phyloP scores from a whole-genome alignment of 2,797 vertebrate genomes.

The Linurgus olivaceus region DNA sequence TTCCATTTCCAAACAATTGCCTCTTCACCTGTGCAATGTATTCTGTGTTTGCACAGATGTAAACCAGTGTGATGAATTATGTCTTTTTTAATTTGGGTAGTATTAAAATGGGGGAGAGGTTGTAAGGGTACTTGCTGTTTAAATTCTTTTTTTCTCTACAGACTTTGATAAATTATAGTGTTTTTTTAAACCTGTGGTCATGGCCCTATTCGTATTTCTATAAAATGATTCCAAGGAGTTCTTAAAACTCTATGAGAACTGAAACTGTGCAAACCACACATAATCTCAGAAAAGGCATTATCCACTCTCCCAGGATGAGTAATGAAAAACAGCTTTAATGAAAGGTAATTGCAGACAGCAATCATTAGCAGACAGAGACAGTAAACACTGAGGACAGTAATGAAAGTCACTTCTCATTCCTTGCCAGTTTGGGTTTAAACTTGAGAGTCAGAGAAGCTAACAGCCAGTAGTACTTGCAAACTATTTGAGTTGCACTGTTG shows the following conservation, averaged over 20 bases:
- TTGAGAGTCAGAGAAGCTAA: background rate
- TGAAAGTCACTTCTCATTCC: background rate
- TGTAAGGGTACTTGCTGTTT: background rate
- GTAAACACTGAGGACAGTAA: background rate
- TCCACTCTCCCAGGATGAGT: background rate
- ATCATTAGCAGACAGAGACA: background rate
- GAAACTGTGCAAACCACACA: background rate
- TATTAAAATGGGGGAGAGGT: background rate
- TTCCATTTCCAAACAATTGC: background rate
- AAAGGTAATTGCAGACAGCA: background rate
- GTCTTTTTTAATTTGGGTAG: background rate
- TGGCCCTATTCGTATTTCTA: background rate
- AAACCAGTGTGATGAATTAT: background rate
- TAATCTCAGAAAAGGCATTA: background rate
- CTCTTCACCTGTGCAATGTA: background rate
- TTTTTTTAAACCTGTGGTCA: background rate
- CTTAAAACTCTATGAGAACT: background rate
- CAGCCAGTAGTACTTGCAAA: background rate
- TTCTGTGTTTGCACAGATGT: background rate
- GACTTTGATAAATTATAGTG: background rate
- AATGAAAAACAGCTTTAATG: background rate
- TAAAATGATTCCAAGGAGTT: background rate
- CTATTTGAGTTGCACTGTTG: background rate
- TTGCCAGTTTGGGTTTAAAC: background rate
- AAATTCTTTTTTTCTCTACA: background rate